These are phyloP conservation scores for Smittia sp. DNA, from an alignment of 2,888 invertebrate genomes.

Conservation along the genomic window DNA sequence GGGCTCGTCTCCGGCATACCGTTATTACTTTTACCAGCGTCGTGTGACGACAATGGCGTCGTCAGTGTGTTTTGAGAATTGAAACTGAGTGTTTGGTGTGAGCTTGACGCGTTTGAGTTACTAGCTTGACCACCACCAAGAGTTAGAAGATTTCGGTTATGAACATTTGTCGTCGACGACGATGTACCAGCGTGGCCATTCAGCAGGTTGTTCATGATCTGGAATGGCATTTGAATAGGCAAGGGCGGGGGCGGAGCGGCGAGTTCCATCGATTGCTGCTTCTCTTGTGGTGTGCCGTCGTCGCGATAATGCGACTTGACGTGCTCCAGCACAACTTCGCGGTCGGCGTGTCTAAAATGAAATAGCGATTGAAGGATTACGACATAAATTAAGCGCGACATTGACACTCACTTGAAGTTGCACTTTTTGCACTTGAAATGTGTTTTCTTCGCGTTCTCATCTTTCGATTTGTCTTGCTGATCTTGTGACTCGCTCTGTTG, in stretches of 20 bases:
- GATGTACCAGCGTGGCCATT: slow-evolving; percentile 29
- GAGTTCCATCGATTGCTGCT: slow-evolving; percentile 4
- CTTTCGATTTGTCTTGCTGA: slow-evolving; percentile 50
- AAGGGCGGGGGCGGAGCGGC: slow-evolving; percentile 21
- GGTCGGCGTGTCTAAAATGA: slow-evolving; percentile 59
- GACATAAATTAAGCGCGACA: not conserved
- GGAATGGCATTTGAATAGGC: slow-evolving; percentile 39
- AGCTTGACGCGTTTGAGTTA: slow-evolving; percentile 30
- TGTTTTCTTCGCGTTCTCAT: slow-evolving; percentile 63
- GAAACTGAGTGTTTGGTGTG: slow-evolving; percentile 40
- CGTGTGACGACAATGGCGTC: slow-evolving; percentile 25
- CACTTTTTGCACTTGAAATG: slow-evolving; percentile 90
- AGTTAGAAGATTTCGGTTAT: slow-evolving; percentile 38
- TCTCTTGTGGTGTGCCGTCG: slow-evolving; percentile 42
- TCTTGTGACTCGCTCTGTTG: slow-evolving; percentile 44
- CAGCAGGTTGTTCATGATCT: slow-evolving; percentile 36
- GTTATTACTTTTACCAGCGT: slow-evolving; percentile 38
- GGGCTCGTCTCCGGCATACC: slow-evolving; percentile 41
- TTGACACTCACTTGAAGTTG: slow-evolving; percentile 68
- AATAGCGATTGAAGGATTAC: slow-evolving; percentile 28
- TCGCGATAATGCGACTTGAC: slow-evolving; percentile 64
- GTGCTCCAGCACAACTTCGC: slow-evolving; percentile 64
- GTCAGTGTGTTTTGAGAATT: slow-evolving; percentile 37
- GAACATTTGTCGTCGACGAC: slow-evolving; percentile 36
- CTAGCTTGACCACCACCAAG: slow-evolving; percentile 41